Evolutionary conservation across 2,797 vertebrate species (phyloP).

Genomic region (Bradypodion pumilum): DNA sequence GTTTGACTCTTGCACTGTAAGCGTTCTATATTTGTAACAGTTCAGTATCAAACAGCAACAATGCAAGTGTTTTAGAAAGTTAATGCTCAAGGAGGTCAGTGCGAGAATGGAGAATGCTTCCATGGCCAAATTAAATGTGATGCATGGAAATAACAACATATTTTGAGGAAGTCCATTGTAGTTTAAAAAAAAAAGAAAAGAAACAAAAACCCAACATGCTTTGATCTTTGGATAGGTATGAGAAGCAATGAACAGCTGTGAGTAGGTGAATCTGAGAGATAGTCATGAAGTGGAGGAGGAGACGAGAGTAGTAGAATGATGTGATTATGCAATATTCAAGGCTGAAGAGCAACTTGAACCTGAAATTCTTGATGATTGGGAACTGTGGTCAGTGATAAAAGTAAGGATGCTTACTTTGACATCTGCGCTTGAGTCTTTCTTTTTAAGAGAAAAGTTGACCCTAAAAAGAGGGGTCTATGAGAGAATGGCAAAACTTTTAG

Average conservation of each 20-base stretch:
- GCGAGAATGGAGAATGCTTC: not conserved
- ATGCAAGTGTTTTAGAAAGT: not conserved
- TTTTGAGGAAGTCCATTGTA: too few relatives aligned
- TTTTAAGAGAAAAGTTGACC: not conserved
- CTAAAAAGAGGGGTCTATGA: not conserved
- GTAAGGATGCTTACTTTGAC: conserved; percentile 32
- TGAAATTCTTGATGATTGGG: conserved; percentile 38
- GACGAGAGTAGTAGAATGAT: not conserved
- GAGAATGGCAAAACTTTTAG: not conserved
- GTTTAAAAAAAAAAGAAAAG: too few relatives aligned
- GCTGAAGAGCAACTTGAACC: conserved; percentile 42
- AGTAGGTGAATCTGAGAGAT: conserved; percentile 27
- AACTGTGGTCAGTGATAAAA: conserved; percentile 36
- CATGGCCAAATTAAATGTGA: not conserved
- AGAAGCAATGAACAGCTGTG: not conserved
- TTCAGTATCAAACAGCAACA: not conserved
- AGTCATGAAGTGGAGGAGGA: not conserved
- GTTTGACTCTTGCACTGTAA: not conserved
- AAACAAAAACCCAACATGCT: too few relatives aligned
- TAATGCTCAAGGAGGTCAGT: not conserved
- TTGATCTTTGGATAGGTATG: conserved; percentile 20
- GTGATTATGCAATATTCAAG: not conserved
- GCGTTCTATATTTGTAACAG: not conserved
- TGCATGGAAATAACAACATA: too few relatives aligned
- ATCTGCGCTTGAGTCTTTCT: conserved; percentile 19